Base-by-base conservation (phyloP, 2,888 invertebrate genomes). In the Stomorhina lunata region DNA sequence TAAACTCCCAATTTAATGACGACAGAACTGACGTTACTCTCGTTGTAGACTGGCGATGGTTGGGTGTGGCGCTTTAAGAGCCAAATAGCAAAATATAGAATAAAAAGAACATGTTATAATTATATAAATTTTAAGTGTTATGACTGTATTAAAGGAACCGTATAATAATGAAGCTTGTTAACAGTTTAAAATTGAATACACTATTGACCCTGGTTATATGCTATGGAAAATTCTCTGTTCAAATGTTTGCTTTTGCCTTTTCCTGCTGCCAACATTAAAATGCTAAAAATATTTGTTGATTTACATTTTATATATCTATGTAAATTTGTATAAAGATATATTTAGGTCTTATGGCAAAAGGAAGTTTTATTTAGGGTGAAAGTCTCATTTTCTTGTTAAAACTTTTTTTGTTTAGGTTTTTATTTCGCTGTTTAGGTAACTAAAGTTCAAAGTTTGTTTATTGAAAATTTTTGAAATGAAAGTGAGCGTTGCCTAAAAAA, bases 81-180 rank as follows among this genome's bases (percentile, higher is more conserved):
- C n/a, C 6, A 48, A 17, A 15, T 17, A 12, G 1, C 27, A 48
- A 9, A 20, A 53, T 22, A 9, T 37, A 2, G 10, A 12, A 22
- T 22, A 4, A 57, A 55, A 65, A 20, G 9, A 71, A 76, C 50
- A 66, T 59, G 45, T 61, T 50, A 40, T 76, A 76, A 76, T 76
- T 81, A 71, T 59, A 80, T 57, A 50, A 65, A 76, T 57, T 76
- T 65, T 53, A 57, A 80, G 50, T 66, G 65, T 71, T 71, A 76
- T 57, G 69, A 40, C 65, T 76, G 53, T 55, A 63, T 65, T 32
- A 75, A 75, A 34, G 40, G 50, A 55, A 65, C 59, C 43, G 34
- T 80, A 45, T 37, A 57, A 69, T 65, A 80, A 71, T 71, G 66
- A 59, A 76, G 59, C 76, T 76, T 71, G 80, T 81, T 71, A 71